Evolutionary conservation across 2,888 invertebrate genomes (phyloP), one percentile per base, ranked within the genome.

Genomic region (Ferrisia virgata): DNA sequence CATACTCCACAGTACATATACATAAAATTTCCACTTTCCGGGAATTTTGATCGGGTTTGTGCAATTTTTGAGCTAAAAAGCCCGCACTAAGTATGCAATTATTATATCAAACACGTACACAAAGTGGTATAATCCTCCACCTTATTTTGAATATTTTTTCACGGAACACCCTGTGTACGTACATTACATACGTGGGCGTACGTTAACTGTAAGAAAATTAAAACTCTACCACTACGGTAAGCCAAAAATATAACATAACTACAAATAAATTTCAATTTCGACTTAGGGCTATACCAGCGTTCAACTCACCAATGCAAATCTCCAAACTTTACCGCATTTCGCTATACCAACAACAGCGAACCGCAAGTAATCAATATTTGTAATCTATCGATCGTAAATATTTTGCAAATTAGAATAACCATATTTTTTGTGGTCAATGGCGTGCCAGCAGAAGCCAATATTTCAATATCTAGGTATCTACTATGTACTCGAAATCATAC

Each of bases 241-340:
- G 43, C 22, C 9, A 5, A 43, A 40, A n/a, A 47, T n/a, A 53
- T 22, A 22, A 22, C 9, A 5, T n/a, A 40, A n/a, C 15, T n/a
- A 53, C 53, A 22, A 22, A 36, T 36, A 72, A 72, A 72, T 64
- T 76, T 76, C 33, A 25, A 76, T 36, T 76, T 76, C 72, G 36
- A 76, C 33, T 76, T 76, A 53, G 72, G 36, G 25, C 36, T 36
- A 76, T 28, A 76, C 72, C 72, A 76, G 72, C 72, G 36, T 76
- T 76, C 36, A 76, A 18, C 6, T 76, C 72, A 31, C 64, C 64
- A 13, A 28, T 53, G 64, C 28, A 64, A 25, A 28, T 64, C 22
- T 53, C 1, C 22, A 1, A 0, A 5, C 2, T 9, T 53, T 53
- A 53, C 53, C 53, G 53, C 53, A 43, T 43, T 43, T 43, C 6